Percentiles rank a stretch among this genome's conserved stretches.
Evolutionary conservation across 2,888 invertebrate genomes (phyloP).

Genomic region (Eueremaeus valkanovi): DNA sequence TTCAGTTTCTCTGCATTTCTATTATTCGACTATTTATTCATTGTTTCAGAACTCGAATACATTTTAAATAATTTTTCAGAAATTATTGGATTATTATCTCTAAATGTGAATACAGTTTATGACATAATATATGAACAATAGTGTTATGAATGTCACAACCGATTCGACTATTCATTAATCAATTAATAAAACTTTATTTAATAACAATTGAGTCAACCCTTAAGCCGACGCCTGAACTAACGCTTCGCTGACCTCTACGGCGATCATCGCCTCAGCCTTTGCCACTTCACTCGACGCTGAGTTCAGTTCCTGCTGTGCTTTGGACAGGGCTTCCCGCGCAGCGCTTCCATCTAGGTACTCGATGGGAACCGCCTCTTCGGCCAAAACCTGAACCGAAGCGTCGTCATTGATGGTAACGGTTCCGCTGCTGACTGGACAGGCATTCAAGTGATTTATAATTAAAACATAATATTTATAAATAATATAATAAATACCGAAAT

Average conservation of each 20-base stretch:
- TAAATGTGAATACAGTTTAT: not conserved
- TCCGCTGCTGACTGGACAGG: constrained; percentile 76
- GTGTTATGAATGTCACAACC: not conserved
- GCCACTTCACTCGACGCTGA: constrained; percentile 79
- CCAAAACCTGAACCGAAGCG: constrained; percentile 83
- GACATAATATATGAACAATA: not conserved
- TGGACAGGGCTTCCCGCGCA: constrained; percentile 73
- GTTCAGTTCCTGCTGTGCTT: constrained; percentile 74
- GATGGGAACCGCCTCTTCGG: constrained; percentile 88
- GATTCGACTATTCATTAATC: too few relatives aligned
- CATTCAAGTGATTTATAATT: too few relatives aligned
- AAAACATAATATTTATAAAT: not conserved
- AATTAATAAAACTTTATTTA: constrained; percentile 8
- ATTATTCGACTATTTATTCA: too few relatives aligned
- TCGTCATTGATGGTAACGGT: constrained; percentile 94
- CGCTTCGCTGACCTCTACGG: constrained; percentile 90
- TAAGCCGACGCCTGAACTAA: constrained; percentile 69
- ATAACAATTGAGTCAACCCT: constrained; percentile 35
- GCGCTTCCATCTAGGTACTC: constrained; percentile 74
- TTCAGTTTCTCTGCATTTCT: too few relatives aligned
- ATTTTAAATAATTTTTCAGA: not conserved
- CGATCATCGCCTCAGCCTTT: constrained; percentile 84
- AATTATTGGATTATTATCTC: not conserved
- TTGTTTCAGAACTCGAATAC: not conserved
- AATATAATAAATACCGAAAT: constrained; percentile 60